Evolutionary conservation across 2,113 vertebrate species (phyloP), one percentile per base, ranked within the genome.

Genomic region (Forbesichthys papilliferus): DNA sequence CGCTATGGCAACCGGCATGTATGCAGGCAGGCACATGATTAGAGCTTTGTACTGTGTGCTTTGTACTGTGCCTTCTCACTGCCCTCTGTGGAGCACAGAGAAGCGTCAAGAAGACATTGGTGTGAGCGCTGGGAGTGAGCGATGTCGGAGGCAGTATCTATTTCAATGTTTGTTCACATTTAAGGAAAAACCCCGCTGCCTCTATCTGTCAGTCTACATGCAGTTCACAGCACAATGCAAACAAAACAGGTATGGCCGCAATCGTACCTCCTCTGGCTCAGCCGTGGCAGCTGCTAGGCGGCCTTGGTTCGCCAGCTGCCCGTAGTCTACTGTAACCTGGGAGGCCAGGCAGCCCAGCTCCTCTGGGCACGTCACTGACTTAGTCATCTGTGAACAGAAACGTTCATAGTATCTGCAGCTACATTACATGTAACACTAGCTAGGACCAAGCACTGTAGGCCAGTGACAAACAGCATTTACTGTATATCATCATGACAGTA

Each of bases 321-420:
- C 94, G 80, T 99, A 99, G 93, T 99, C 98, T 86, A 89, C 94
- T 2, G 96, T 99, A 92, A 98, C 96, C 90, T 99, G 98, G 80
- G 96, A 99, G 61, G 98, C 98, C 74, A 99, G 94, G 83, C 95
- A 95, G 71, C 98, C 97, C 68, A 99, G 86, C 87, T 99, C 98
- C 74, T 99, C 97, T 0, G 96, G 96, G 88, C 97, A 96, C 79
- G 97, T 98, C 87, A 99, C 95, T 34, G 98, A 98, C 89, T 99
- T 99, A 61, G 97, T 97, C 96, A 99, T 99, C 98, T 99, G 92
- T 42, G 1, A 85, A 84, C 79, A 88, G 11, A 69, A 49, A 68
- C 57, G 73, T 48, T 80, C n/a, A 72, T 66, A 54, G 57, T 78
- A 63, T 73, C 60, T 48, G 56, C 2, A 55, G 16, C 46, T 61